These are phyloP conservation scores for Norana najaformis DNA, from an alignment of 2,888 invertebrate genomes.

Conservation along the genomic window DNA sequence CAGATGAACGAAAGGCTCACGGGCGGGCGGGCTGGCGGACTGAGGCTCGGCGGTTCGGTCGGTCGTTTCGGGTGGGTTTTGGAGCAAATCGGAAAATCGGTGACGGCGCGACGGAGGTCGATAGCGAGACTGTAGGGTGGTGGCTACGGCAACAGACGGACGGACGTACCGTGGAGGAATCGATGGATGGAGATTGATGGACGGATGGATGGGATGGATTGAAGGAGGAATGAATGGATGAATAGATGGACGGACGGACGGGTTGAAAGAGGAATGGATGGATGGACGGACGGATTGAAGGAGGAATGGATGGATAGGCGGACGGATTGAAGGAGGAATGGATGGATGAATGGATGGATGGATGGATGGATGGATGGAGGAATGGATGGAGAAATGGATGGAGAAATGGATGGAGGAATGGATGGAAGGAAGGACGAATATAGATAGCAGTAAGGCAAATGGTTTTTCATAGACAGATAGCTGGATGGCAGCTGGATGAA, in stretches of 20 bases:
- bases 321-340: neutral
- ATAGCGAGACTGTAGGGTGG: neutral
- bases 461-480: no score
- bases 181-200: constrained; percentile 17
- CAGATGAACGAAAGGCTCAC: neutral
- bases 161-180: neutral
- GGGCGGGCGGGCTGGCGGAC: neutral
- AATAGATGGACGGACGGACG: neutral
- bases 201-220: neutral
- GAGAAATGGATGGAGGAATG: no score
- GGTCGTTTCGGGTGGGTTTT: neutral
- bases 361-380: neutral
- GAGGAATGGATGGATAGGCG: neutral
- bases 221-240: neutral
- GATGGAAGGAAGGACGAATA: no score
- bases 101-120: neutral
- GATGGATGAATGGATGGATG: neutral
- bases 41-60: neutral
- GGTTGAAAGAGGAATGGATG: neutral
- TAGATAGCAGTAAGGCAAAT: no score
- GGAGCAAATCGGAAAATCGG: neutral
- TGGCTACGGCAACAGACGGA: neutral
- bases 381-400: neutral
- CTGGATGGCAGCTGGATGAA: no score
- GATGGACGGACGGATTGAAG: neutral